Base-by-base conservation (phyloP, 2,797 vertebrate genomes). In the Nasua narica region DNA sequence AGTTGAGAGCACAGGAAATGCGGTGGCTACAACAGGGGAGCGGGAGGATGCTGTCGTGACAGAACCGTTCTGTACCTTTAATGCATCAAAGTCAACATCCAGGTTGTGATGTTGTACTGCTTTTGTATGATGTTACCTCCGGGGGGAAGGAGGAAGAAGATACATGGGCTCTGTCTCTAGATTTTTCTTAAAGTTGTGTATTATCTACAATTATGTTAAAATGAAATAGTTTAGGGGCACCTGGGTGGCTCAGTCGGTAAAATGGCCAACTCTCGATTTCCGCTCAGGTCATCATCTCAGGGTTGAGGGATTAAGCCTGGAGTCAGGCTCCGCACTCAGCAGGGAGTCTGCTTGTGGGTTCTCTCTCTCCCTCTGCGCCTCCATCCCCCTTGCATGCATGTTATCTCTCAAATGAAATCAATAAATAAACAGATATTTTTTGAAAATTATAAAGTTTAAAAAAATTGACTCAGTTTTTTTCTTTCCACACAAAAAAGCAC, bases 401-500 rank as follows among this genome's bases (percentile, higher is more conserved):
- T 21, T 21, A 67, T 35, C 65, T 67, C 65, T 67, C 65, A 58
- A 58, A 58, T 35, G 4, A 35, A 67, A 67, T 19, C 35, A 35
- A 35, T 67, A 67, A 19, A 35, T 35, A 67, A 35, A 65, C 16
- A 65, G 6, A 35, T 19, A 5, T 67, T 67, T 21, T 67, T 67
- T 5, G 2, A 67, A 5, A 67, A 35, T 35, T 35, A 19, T 35
- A 15, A 65, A n/a, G 62, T 65, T 97, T 89, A 25, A 54, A 76
- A 95, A 92, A 76, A 40, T 50, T 13, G 76, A 95, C 21, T n/a
- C 12, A 12, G 11, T 52, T 54, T 94, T 84, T 84, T 74, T 77
- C 15, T 90, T 87, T n/a, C 50, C 86, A 95, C 3, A 77, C 54
- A 96, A 94, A 86, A 78, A 76, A 69, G 16, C 37, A 91, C 62